Base-by-base conservation (phyloP, 2,113 vertebrate species). In the Puma concolor region DNA sequence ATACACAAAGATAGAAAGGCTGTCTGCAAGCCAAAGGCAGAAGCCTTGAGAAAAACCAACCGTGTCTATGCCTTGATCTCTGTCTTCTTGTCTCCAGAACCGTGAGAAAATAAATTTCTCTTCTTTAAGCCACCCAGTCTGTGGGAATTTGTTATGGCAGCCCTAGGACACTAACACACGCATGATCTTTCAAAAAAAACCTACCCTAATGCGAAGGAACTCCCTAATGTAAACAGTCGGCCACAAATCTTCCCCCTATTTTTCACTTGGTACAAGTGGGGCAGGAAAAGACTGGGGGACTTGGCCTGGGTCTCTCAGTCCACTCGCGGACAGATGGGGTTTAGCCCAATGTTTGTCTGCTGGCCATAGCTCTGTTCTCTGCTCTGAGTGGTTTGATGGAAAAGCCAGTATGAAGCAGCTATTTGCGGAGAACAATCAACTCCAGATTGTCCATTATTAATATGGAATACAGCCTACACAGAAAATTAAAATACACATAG, bases 341-440 rank as follows among this genome's bases (percentile, higher is more conserved):
- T 63, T 7, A 29, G 57, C 16, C 25, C 29, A 19, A 7, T 12
- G 27, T n/a, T 82, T 23, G 0, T n/a, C 86, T 36, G 31, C 54
- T 67, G 83, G 69, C 41, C 23, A 10, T 1, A 10, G 23, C 31
- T 66, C 66, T 69, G 5, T 67, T 36, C 76, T 96, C 36, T 33
- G 72, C n/a, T 5, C n/a, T 29, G 29, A 69, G 54, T 36, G 25
- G 52, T 0, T 44, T 33, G 8, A 8, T 52, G 25, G 38, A 41
- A 94, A 93, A 67, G 25, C 33, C 79, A 92, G 29, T 52, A 69
- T 44, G 44, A 93, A 52, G 15, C 9, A 90, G 27, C 38, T 60
- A 69, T 87, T 95, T 95, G 64, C 87, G 87, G 94, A 88, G 87
- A 93, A 44, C n/a, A 94, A 82, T 85, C 79, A 83, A 48, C 31